These are phyloP conservation scores for Benthosema pterotum DNA, from an alignment of 2,797 vertebrate genomes.

Conservation along the genomic window DNA sequence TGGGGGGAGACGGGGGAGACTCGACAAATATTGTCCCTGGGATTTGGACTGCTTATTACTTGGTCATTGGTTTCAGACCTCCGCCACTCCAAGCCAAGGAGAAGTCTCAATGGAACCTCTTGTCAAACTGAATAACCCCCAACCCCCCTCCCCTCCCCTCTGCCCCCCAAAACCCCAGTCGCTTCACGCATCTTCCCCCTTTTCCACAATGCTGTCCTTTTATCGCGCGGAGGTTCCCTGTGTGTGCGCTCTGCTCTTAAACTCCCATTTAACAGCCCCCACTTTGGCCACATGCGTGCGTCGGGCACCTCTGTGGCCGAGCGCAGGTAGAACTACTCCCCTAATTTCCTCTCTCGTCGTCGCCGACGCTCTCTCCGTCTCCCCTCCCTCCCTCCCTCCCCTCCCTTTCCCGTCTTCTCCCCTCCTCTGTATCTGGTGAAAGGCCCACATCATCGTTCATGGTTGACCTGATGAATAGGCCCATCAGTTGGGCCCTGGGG, in stretches of 20 bases:
- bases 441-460: slow-evolving; percentile 67
- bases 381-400: slow-evolving; percentile 25
- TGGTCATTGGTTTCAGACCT: slow-evolving; percentile 78
- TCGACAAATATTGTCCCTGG: slow-evolving; percentile 78
- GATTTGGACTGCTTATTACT: slow-evolving; percentile 78
- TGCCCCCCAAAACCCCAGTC: slow-evolving; percentile 14
- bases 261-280: slow-evolving; percentile 66
- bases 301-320: slow-evolving; percentile 52
- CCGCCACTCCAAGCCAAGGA: slow-evolving; percentile 54
- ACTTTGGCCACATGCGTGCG: slow-evolving; percentile 33
- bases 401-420: slow-evolving; percentile 7
- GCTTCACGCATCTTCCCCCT: slow-evolving; percentile 64
- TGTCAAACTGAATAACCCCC: slow-evolving; percentile 54
- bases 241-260: slow-evolving; percentile 61
- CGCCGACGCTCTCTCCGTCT: no score
- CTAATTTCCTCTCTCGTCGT: slow-evolving; percentile 35
- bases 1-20: no score
- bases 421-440: slow-evolving; percentile 44
- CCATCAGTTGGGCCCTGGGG: slow-evolving; percentile 69
- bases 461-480: slow-evolving; percentile 81
- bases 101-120: slow-evolving; percentile 71
- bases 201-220: slow-evolving; percentile 70
- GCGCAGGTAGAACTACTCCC: slow-evolving; percentile 62
- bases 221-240: slow-evolving; percentile 59
- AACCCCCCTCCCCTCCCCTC: slow-evolving; percentile 5